Base-by-base conservation (phyloP, 2,888 invertebrate species). In the Mycogona germanica region DNA sequence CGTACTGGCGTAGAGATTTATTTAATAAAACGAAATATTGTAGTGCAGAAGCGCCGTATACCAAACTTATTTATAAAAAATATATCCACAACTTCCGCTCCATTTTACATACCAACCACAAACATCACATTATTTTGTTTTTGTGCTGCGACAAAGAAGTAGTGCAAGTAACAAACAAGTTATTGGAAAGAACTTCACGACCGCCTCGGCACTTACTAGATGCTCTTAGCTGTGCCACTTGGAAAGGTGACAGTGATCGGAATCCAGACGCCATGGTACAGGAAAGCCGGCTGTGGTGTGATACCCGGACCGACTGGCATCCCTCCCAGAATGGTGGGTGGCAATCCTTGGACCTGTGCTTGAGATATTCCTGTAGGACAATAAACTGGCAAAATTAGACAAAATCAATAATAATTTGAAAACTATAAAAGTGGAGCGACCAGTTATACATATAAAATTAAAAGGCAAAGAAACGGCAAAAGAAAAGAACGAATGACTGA, bases 241-340 rank as follows among this genome's bases (percentile, higher is more conserved):
- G 87, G 81, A 68, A 89, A 85, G 2, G 82, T 84, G 53, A 84
- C 79, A 42, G 89, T 84, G 25, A 96, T 76, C 0, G 95, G 93
- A 29, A 96, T 74, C 84, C 91, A 92, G 55, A 91, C 83, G 1
- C 92, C 92, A 58, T 92, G 79, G 69, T 92, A 88, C 69, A 87
- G 84, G 73, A 96, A 96, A 1, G 92, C 93, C 3, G 88, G 81
- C 66, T 88, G 89, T 49, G 88, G 85, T 0, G 87, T 83, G 9
- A 87, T 78, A 2, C 86, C 86, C 19, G 85, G 79, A n/a, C 84
- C 82, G 6, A 73, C 71, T 29, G 80, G 79, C 69, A 81, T 71
- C n/a, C 79, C 80, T 26, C 67, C 78, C 38, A 82, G 69, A 60
- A 80, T 70, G 26, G 79, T 75, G 12, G 80, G 79, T n/a, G 80